phyloP scores from a whole-genome alignment of 1,140 invertebrate species.

The Plectrocnemia conspersa region DNA sequence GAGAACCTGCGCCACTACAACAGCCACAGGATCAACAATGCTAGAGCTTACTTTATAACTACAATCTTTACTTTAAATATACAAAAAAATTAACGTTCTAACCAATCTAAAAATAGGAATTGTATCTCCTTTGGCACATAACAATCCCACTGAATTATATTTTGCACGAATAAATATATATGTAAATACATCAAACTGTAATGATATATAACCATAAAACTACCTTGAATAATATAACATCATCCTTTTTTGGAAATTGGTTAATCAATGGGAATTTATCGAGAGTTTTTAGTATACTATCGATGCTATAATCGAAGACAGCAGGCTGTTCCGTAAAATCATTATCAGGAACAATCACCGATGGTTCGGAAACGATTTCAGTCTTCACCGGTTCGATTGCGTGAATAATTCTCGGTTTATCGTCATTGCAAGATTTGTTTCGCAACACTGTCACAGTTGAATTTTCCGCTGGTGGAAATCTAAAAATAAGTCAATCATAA shows the following conservation, averaged over 20 bases:
- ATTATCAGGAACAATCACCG: background rate
- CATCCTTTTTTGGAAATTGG: conserved; percentile 13
- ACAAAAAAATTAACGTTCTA: too few relatives aligned
- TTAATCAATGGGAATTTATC: conserved; percentile 20
- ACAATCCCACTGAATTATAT: too few relatives aligned
- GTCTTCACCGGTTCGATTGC: conserved; percentile 19
- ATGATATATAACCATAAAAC: background rate
- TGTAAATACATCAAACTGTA: background rate
- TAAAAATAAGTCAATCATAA: conserved; percentile 10
- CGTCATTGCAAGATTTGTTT: conserved; percentile 20
- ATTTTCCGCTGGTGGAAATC: conserved; percentile 12
- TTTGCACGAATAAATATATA: too few relatives aligned
- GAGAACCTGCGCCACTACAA: too few relatives aligned
- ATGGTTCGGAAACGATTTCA: background rate
- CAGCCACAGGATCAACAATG: too few relatives aligned
- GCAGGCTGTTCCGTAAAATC: background rate
- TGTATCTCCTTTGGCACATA: too few relatives aligned
- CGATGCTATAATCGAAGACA: background rate
- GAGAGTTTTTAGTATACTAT: conserved; percentile 20
- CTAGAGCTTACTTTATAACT: too few relatives aligned
- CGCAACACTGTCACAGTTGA: conserved; percentile 16
- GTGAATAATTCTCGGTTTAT: conserved; percentile 26
- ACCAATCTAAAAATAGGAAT: too few relatives aligned
- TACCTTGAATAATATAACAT: conserved; percentile 25
- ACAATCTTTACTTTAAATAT: too few relatives aligned